Base-by-base conservation (phyloP, 2,888 invertebrate genomes). In the Camptogramma bilineatum region DNA sequence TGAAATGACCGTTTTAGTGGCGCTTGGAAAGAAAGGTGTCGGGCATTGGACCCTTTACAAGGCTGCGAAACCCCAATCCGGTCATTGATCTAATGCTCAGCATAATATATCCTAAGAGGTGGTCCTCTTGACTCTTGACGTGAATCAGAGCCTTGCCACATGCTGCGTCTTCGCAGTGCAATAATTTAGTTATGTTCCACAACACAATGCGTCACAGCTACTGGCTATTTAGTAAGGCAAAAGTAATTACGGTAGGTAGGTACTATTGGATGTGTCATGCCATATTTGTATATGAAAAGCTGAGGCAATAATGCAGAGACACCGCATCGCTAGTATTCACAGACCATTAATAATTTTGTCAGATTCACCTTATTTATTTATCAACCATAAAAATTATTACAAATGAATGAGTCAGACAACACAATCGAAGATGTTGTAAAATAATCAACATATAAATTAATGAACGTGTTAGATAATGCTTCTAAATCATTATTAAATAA, bases 401-500 rank as follows among this genome's bases (percentile, higher is more conserved):
- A 28, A 28, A n/a, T n/a, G n/a, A 28, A n/a, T 16, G n/a, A 16
- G 7, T 44, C 16, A 16, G 10, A 10, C 46, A n/a, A n/a, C n/a
- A n/a, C n/a, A n/a, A n/a, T n/a, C n/a, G n/a, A 19, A 47, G 19
- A 47, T 39, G 24, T 50, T 13, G 47, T 19, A 2, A 48, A 48
- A 48, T 28, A 8, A 50, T 28, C 24, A 24, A 16, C 31, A 51
- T 51, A 31, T 51, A 8, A 4, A n/a, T 9, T 51, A 51, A 21
- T 48, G 21, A 24, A 46, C 18, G 46, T 46, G 17, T n/a, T 9
- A 46, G n/a, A 21, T 31, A 8, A 50, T 31, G 17, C 17, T 18
- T 31, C n/a, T 8, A 51, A 18, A 16, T 8, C 31, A 31, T 51
- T 28, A 17, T 21, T 53, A 53, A 44, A 19, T 42, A 42, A 53